Evolutionary conservation across 1,140 invertebrate genomes (phyloP), one percentile per base, ranked within the genome.

Genomic region (Cecropterus lyciades): DNA sequence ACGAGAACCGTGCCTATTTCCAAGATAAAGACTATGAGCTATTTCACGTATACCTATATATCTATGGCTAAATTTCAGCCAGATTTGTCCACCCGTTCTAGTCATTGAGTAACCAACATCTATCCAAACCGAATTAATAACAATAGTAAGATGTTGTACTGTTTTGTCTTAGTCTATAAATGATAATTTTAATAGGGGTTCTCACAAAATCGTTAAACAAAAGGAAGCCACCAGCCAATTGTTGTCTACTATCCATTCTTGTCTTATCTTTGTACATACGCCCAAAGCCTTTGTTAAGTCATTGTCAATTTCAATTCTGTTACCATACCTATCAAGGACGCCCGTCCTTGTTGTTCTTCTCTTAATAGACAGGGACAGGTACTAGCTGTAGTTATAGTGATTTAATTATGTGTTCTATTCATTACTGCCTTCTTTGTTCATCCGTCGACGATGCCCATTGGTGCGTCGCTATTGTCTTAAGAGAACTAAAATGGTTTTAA

Each of bases 371-470:
- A 62, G 48, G 46, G 59, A 62, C 46, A 15, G 46, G 7, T n/a
- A 13, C 10, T 6, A 5, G 11, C 27, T 40, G 15, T 40, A 49
- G 45, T 42, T 62, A 15, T 62, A 62, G 59, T 62, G 59, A 72
- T 77, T 74, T 73, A 77, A 69, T 75, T 71, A 78, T 75, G 65
- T 69, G 17, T 15, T 11, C 67, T 53, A 73, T 78, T 78, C 68
- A 69, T 55, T 56, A 51, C 52, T 17, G 51, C 14, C 15, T 71
- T 55, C 57, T 73, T 73, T 77, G 69, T 73, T 40, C 20, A 10
- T 45, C 30, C 43, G 16, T 53, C 48, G 27, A 63, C 16, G 30
- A 33, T 51, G 66, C 37, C 60, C 67, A 75, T 75, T 79, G 70
- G 66, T 42, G 65, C 56, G 30, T 57, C 37, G 8, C 71, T 53